A percentile compares a stretch with the other conserved stretches of the same genome.
Conservation (phyloP, 2,113 vertebrate genomes). For the Pterocles orientalis region DNA sequence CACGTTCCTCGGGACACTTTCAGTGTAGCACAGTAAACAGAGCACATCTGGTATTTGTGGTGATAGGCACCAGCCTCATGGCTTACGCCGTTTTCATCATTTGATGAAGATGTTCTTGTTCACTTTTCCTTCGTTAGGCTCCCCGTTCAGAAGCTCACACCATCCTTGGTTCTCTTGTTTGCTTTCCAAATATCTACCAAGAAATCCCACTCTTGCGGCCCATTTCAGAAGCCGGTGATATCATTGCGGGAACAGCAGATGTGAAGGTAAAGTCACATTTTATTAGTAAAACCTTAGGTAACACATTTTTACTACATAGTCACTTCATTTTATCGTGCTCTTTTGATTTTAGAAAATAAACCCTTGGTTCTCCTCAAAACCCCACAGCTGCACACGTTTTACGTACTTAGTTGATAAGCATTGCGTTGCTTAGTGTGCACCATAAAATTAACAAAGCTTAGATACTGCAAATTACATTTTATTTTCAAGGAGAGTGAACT, state of each 20-base stretch:
- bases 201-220: conserved; percentile 83
- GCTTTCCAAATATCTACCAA: conserved; percentile 92
- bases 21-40: rapidly evolving
- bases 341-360: not conserved
- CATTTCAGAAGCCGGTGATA: conserved; percentile 73
- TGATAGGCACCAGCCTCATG: rapidly evolving
- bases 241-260: conserved; percentile 76
- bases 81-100: not conserved
- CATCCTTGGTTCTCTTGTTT: conserved; percentile 92
- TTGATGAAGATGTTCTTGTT: not conserved
- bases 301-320: not conserved
- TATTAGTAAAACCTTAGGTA: not conserved
- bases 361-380: not conserved
- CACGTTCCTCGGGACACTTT: not conserved
- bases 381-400: not conserved
- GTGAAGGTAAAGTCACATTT: conserved; percentile 82
- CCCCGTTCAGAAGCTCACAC: conserved; percentile 93
- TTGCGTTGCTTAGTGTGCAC: not conserved
- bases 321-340: not conserved
- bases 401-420: not conserved
- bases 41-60: rapidly evolving
- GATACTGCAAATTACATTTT: not conserved
- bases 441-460: not conserved
- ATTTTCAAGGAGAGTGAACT: not conserved
- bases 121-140: conserved; percentile 71